Evolutionary conservation across 2,113 vertebrate genomes (phyloP).

Genomic region (Atherinomorus stipes): DNA sequence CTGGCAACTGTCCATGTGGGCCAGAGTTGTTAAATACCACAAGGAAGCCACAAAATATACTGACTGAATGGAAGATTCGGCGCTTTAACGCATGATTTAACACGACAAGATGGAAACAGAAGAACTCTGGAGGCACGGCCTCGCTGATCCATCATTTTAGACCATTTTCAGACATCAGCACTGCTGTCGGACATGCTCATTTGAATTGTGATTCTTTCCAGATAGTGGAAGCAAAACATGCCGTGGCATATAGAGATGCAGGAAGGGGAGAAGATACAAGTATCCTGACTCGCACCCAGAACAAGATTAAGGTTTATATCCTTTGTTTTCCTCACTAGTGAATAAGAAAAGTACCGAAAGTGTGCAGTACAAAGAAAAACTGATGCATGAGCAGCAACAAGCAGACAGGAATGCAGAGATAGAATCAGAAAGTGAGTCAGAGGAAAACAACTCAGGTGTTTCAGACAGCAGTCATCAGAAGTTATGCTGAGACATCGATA

Average conservation of each 20-base stretch:
- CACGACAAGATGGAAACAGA: not conserved
- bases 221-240: not conserved
- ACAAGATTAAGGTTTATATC: too few species aligned
- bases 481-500: conserved; percentile 24
- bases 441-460: conserved; percentile 7
- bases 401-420: not conserved
- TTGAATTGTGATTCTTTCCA: not conserved
- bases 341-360: not conserved
- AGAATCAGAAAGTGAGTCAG: not conserved
- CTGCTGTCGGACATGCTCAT: too few species aligned
- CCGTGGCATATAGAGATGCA: not conserved
- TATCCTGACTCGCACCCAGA: too few species aligned
- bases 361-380: not conserved
- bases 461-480: conserved; percentile 5
- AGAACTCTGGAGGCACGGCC: too few species aligned
- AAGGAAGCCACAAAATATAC: not conserved
- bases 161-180: too few species aligned
- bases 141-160: too few species aligned
- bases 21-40: not conserved
- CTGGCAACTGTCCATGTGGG: not conserved
- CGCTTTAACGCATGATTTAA: not conserved
- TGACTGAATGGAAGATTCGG: not conserved
- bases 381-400: not conserved
- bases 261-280: not conserved
- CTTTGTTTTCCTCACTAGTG: not conserved